phyloP scores from a whole-genome alignment of 2,888 invertebrate species.

The Megaustenia siamemsis region DNA sequence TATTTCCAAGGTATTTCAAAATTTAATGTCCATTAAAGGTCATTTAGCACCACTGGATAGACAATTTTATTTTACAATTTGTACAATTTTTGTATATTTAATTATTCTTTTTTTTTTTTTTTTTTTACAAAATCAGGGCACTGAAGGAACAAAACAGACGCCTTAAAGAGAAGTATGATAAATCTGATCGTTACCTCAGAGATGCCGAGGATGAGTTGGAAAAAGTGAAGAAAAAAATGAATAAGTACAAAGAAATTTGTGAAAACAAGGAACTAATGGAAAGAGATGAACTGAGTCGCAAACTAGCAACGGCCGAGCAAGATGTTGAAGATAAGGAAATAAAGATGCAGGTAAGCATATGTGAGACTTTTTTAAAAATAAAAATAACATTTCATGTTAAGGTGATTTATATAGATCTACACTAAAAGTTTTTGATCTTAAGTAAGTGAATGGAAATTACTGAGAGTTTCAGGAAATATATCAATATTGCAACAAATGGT shows the following conservation, averaged over 20 bases:
- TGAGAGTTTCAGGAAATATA: too few relatives aligned
- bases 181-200: slow-evolving; percentile 72
- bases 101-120: background rate
- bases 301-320: slow-evolving; percentile 71
- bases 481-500: too few relatives aligned
- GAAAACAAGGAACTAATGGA: slow-evolving; percentile 77
- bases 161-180: slow-evolving; percentile 72
- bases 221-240: slow-evolving; percentile 71
- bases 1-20: too few relatives aligned
- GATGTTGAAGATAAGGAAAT: slow-evolving; percentile 75
- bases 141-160: slow-evolving; percentile 74
- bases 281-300: slow-evolving; percentile 74
- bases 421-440: too few relatives aligned
- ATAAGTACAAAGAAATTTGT: slow-evolving; percentile 75
- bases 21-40: too few relatives aligned
- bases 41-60: too few relatives aligned
- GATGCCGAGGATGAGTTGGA: slow-evolving; percentile 78
- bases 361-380: too few relatives aligned
- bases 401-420: too few relatives aligned
- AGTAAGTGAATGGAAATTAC: too few relatives aligned
- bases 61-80: too few relatives aligned
- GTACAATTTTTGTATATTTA: too few relatives aligned
- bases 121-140: slow-evolving; percentile 7
- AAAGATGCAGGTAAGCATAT: slow-evolving; percentile 70
- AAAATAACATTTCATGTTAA: too few relatives aligned